Conservation (phyloP, 2,797 vertebrate species). For the Tangara arthus region DNA sequence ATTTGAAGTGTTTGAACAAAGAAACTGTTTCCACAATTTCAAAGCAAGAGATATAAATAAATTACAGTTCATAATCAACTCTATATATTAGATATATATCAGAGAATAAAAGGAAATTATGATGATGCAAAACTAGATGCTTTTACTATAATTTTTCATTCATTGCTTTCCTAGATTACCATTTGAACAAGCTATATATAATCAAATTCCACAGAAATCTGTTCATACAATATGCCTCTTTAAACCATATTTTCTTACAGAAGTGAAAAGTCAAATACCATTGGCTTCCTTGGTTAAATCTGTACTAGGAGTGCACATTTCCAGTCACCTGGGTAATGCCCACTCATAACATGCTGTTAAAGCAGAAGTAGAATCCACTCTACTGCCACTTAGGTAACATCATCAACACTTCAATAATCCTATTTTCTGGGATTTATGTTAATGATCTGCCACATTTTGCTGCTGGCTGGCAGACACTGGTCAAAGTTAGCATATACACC, state of each 20-base stretch:
- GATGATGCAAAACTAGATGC: neutral
- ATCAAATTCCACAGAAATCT: neutral
- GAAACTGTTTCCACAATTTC: neutral
- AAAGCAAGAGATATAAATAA: neutral
- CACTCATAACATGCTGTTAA: neutral
- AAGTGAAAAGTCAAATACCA: neutral
- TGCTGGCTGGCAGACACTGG: neutral
- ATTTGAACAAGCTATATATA: neutral
- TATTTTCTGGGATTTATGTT: constrained; percentile 48
- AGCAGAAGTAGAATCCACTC: constrained; percentile 18
- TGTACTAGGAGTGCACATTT: neutral
- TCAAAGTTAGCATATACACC: neutral
- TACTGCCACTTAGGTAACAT: constrained; percentile 5
- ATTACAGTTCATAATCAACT: neutral
- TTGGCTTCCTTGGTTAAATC: neutral
- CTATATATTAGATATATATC: neutral
- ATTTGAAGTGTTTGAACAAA: neutral
- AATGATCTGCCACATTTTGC: constrained; percentile 22
- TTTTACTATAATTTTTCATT: neutral
- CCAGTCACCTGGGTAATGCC: neutral
- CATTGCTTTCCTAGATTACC: neutral
- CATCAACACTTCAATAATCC: constrained; percentile 43
- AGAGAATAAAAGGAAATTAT: neutral
- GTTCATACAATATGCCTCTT: neutral
- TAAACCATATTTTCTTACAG: neutral